A percentile compares a stretch with the other conserved stretches of the same genome.
Evolutionary conservation across 2,888 invertebrate genomes (phyloP).

Genomic region (Latheticus oryzae): DNA sequence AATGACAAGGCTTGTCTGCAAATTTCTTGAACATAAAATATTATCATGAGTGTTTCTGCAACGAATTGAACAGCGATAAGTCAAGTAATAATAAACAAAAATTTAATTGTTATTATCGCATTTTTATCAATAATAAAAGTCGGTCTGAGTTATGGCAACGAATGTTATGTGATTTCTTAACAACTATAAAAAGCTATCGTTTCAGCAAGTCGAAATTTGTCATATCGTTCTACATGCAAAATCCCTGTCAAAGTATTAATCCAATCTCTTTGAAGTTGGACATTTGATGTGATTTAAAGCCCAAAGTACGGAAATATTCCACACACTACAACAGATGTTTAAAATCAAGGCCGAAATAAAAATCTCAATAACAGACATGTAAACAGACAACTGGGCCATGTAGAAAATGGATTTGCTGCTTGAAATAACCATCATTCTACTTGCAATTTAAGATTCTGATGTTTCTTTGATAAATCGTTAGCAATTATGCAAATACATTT

Average conservation of each 20-base stretch:
- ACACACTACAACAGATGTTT: conserved; percentile 22
- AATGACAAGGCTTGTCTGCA: too few relatives aligned
- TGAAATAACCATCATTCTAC: conserved; percentile 10
- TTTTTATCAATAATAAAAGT: conserved; percentile 19
- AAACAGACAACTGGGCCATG: conserved; percentile 5
- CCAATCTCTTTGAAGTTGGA: conserved; percentile 24
- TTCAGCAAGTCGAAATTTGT: conserved; percentile 13
- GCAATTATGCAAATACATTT: conserved; percentile 21
- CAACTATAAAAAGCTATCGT: too few relatives aligned
- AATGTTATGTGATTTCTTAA: too few relatives aligned
- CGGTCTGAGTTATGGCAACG: too few relatives aligned
- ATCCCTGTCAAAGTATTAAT: conserved; percentile 8
- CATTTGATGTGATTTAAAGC: conserved; percentile 21
- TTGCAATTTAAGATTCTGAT: conserved; percentile 10
- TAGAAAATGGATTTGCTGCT: conserved; percentile 11
- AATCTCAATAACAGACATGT: conserved; percentile 17
- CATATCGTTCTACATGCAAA: conserved; percentile 7
- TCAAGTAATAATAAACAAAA: conserved; percentile 31
- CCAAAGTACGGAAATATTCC: conserved; percentile 23
- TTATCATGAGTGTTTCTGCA: too few relatives aligned
- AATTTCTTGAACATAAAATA: too few relatives aligned
- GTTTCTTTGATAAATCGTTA: conserved; percentile 21
- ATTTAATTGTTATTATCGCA: conserved; percentile 20
- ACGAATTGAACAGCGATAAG: conserved; percentile 32
- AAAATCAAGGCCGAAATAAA: conserved; percentile 19